phyloP scores from a whole-genome alignment of 2,113 vertebrate species.

The Collichthys lucidus region DNA sequence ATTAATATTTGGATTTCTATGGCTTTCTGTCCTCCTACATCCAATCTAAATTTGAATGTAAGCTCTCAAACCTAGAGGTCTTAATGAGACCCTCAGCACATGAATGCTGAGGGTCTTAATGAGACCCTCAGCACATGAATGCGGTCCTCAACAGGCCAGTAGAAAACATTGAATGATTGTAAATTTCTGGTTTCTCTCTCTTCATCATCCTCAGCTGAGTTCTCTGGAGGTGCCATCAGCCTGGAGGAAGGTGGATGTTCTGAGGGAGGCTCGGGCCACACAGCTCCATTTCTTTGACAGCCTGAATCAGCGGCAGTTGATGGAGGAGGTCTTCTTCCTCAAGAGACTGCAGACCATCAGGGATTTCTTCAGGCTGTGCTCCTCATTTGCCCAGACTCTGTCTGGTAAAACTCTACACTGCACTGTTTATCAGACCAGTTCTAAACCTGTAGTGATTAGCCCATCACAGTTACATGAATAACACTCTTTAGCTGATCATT shows the following conservation, averaged over 20 bases:
- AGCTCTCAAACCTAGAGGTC: neutral
- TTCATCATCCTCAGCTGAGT: constrained; percentile 84
- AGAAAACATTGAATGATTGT: too few relatives aligned
- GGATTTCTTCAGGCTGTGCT: constrained; percentile 96
- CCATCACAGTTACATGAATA: neutral
- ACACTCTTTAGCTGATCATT: too few relatives aligned
- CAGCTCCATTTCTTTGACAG: constrained; percentile 94
- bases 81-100: neutral
- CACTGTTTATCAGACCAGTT: neutral
- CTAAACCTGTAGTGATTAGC: neutral
- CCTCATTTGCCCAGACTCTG: constrained; percentile 93
- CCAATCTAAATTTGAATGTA: neutral
- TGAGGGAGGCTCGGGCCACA: constrained; percentile 92
- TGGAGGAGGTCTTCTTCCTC: constrained; percentile 97
- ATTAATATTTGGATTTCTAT: neutral
- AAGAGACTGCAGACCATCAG: constrained; percentile 96
- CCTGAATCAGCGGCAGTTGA: constrained; percentile 88
- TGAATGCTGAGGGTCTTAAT: neutral
- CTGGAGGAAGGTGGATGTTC: constrained; percentile 96
- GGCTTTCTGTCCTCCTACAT: neutral
- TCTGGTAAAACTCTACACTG: constrained; percentile 85
- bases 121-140: neutral
- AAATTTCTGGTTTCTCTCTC: too few relatives aligned
- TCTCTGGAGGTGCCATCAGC: constrained; percentile 94
- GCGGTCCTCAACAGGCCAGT: too few relatives aligned